phyloP scores from a whole-genome alignment of 2,888 invertebrate genomes.

The Noctuana brunneofusca region DNA sequence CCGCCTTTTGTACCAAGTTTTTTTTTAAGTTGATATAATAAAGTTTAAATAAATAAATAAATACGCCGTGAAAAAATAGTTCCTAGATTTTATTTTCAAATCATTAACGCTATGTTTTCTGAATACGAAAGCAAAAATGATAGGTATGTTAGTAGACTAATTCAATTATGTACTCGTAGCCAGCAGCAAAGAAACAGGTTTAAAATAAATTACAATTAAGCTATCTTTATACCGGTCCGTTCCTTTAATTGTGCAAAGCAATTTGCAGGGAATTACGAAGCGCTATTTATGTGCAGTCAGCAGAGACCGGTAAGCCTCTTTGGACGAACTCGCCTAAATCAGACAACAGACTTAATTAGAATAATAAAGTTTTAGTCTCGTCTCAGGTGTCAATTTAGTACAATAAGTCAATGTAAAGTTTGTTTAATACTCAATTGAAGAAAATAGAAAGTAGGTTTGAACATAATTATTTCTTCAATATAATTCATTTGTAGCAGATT shows the following conservation, averaged over 20 bases:
- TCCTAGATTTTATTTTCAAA: too few species aligned
- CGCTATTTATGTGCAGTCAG: constrained; percentile 46
- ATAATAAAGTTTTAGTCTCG: constrained; percentile 37
- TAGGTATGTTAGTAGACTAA: constrained; percentile 9
- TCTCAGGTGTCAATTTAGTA: not conserved
- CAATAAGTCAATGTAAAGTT: not conserved
- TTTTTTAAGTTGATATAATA: too few species aligned
- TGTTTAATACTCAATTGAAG: not conserved
- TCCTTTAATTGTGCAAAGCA: constrained; percentile 42
- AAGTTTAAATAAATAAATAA: too few species aligned
- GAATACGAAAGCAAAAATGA: not conserved
- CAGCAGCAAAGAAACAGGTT: constrained; percentile 11
- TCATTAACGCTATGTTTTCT: too few species aligned
- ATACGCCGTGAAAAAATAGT: too few species aligned
- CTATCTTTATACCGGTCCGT: constrained; percentile 27
- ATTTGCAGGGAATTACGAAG: constrained; percentile 39
- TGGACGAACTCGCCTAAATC: constrained; percentile 40
- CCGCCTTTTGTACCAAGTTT: too few species aligned
- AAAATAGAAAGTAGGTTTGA: too few species aligned
- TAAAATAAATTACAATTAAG: constrained; percentile 36
- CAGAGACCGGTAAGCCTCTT: constrained; percentile 20
- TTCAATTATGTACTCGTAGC: constrained; percentile 22
- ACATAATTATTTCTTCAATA: too few species aligned
- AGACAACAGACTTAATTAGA: constrained; percentile 48
- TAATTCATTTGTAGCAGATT: too few species aligned